Evolutionary conservation across 2,888 invertebrate genomes (phyloP).

Genomic region (Oscheius sp.): DNA sequence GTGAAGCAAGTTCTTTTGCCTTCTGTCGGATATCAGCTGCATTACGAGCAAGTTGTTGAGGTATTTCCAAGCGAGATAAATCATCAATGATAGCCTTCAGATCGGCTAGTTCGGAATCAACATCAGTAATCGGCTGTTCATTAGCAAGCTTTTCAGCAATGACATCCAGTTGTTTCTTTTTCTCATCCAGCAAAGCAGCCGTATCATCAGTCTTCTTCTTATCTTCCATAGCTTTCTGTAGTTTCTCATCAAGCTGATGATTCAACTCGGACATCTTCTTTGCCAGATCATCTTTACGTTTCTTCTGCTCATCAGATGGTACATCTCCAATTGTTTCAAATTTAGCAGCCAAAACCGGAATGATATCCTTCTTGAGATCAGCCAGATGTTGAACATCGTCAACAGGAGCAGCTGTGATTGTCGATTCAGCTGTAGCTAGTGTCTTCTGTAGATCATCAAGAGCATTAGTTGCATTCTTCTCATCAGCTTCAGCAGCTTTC

Average conservation of each 20-base stretch:
- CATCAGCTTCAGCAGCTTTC: conserved; percentile 8
- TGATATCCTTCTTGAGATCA: conserved; percentile 28
- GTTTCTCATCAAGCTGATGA: conserved; percentile 34
- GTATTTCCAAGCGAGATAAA: conserved; percentile 2
- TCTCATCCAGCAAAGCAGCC: conserved; percentile 25
- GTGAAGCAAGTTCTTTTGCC: conserved; percentile 16
- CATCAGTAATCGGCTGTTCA: conserved; percentile 9
- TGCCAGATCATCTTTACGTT: conserved; percentile 5
- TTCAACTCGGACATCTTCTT: conserved; percentile 32
- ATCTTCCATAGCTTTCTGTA: conserved; percentile 35
- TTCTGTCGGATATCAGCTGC: conserved; percentile 19
- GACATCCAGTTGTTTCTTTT: conserved; percentile 28
- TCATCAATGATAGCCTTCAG: neutral
- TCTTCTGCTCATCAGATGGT: neutral
- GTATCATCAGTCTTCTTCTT: conserved; percentile 29
- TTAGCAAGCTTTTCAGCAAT: conserved; percentile 6
- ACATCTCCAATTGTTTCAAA: conserved; percentile 30
- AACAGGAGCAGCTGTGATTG: conserved; percentile 22
- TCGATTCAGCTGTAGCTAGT: conserved; percentile 39
- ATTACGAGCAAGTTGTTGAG: conserved; percentile 9
- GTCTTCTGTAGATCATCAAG: conserved; percentile 41
- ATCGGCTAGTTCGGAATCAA: conserved; percentile 1
- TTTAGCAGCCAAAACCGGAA: conserved; percentile 34
- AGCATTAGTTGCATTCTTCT: conserved; percentile 34
- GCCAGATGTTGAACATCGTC: conserved; percentile 32